A percentile compares a stretch with the other conserved stretches of the same genome.
Evolutionary conservation across 1,140 invertebrate species (phyloP).

Genomic region (Papilio glaucus): DNA sequence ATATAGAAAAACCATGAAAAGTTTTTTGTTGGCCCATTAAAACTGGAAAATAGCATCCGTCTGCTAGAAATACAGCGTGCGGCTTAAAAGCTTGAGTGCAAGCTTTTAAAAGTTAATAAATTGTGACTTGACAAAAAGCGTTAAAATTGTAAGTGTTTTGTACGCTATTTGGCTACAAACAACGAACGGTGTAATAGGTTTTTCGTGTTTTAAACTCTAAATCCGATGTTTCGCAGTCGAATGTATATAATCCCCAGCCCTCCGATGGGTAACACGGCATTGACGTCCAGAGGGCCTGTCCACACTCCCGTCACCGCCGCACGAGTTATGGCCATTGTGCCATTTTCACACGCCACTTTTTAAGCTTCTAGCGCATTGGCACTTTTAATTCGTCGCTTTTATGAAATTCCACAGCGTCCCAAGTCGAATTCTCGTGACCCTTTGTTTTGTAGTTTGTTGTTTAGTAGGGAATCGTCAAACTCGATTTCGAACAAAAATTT

Average conservation of each 20-base stretch:
- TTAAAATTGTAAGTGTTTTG: slow-evolving; percentile 65
- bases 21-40: slow-evolving; percentile 31
- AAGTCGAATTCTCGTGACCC: slow-evolving; percentile 54
- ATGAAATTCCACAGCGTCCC: slow-evolving; percentile 70
- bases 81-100: slow-evolving; percentile 67
- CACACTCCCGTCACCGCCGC: slow-evolving; percentile 62
- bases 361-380: slow-evolving; percentile 48
- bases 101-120: slow-evolving; percentile 77
- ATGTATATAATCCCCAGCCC: slow-evolving; percentile 42
- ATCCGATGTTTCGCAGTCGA: slow-evolving; percentile 64
- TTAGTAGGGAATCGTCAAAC: neutral
- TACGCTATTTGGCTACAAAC: slow-evolving; percentile 69
- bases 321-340: slow-evolving; percentile 79
- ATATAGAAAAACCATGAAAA: slow-evolving; percentile 27
- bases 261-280: slow-evolving; percentile 42
- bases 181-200: slow-evolving; percentile 74
- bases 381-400: slow-evolving; percentile 57
- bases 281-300: slow-evolving; percentile 58
- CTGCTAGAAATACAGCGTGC: slow-evolving; percentile 44
- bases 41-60: slow-evolving; percentile 32
- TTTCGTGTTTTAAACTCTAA: slow-evolving; percentile 72
- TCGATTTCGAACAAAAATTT: neutral
- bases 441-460: neutral
- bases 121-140: slow-evolving; percentile 70
- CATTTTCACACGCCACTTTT: slow-evolving; percentile 76